phyloP scores from a whole-genome alignment of 2,797 vertebrate genomes.

The Sebastes alutus region DNA sequence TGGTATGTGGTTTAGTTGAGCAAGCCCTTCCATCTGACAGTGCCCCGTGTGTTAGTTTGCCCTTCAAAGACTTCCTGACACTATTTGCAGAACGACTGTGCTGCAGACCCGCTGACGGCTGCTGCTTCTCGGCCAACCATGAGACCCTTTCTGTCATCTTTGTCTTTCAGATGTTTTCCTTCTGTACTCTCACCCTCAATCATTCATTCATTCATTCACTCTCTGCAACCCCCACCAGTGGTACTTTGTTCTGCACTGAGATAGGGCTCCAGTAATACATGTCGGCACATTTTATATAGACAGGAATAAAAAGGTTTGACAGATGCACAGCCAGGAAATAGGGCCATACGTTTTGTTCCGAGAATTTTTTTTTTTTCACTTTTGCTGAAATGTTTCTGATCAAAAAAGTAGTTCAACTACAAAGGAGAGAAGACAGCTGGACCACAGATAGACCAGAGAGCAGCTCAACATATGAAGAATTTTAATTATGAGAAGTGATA shows the following conservation, averaged over 20 bases:
- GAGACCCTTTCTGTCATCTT: slow-evolving; percentile 32
- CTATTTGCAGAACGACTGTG: slow-evolving; percentile 68
- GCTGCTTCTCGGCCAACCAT: slow-evolving; percentile 35
- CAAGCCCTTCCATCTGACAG: slow-evolving; percentile 59
- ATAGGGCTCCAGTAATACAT: slow-evolving; percentile 21
- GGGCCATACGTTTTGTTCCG: slow-evolving; percentile 3
- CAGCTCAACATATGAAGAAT: neutral
- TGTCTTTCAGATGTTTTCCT: slow-evolving; percentile 30
- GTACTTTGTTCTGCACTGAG: slow-evolving; percentile 38
- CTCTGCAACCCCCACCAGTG: neutral
- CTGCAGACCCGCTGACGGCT: slow-evolving; percentile 53
- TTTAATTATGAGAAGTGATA: neutral
- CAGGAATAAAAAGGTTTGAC: slow-evolving; percentile 26
- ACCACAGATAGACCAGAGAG: slow-evolving; percentile 18
- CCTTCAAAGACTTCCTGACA: slow-evolving; percentile 69
- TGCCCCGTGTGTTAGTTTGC: slow-evolving; percentile 58
- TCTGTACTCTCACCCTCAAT: slow-evolving; percentile 4
- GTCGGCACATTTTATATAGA: slow-evolving; percentile 33
- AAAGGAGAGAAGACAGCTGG: slow-evolving; percentile 50
- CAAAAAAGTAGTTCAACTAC: slow-evolving; percentile 20
- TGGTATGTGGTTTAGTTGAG: slow-evolving; percentile 36
- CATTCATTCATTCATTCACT: slow-evolving; percentile 15
- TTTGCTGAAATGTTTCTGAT: slow-evolving; percentile 28
- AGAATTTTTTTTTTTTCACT: neutral
- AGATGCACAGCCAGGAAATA: slow-evolving; percentile 24